Conservation (phyloP, 2,888 invertebrate species). For the Meliscaeva auricollis region DNA sequence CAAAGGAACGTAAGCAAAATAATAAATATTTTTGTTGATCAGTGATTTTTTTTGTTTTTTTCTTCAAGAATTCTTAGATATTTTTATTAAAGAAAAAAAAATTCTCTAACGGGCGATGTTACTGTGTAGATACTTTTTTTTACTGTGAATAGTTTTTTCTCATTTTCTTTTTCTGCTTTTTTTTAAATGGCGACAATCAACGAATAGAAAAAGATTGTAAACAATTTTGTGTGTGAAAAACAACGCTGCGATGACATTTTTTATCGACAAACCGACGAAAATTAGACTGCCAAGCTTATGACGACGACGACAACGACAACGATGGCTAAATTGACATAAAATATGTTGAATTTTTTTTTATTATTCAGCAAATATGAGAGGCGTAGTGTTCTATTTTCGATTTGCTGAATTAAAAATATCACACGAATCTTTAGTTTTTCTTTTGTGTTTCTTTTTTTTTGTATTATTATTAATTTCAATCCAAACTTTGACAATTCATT, state of each 20-base stretch:
- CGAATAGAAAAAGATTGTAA: slow-evolving; percentile 50
- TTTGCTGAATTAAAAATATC: slow-evolving; percentile 34
- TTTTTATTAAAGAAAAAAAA: not conserved
- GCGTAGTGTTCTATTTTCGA: slow-evolving; percentile 47
- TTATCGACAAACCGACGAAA: slow-evolving; percentile 45
- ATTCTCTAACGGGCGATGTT: slow-evolving; percentile 15
- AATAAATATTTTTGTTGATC: slow-evolving; percentile 41
- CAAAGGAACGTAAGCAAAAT: slow-evolving; percentile 70
- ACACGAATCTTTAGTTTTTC: slow-evolving; percentile 32
- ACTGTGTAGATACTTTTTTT: not conserved
- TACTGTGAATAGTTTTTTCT: slow-evolving; percentile 14
- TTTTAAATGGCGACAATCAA: slow-evolving; percentile 30
- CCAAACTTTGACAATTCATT: slow-evolving; percentile 33
- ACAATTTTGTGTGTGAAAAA: slow-evolving; percentile 39
- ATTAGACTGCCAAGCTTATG: not conserved
- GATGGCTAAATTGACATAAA: slow-evolving; percentile 48
- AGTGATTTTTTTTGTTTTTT: not conserved
- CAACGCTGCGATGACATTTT: slow-evolving; percentile 51
- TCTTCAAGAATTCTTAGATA: not conserved
- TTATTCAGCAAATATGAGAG: slow-evolving; percentile 35
- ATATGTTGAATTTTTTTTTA: slow-evolving; percentile 22
- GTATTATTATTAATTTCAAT: not conserved
- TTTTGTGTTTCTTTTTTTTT: not conserved
- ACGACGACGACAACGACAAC: slow-evolving; percentile 3
- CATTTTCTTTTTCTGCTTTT: not conserved